Base-by-base conservation (phyloP, 2,797 vertebrate species). In the Psittacula echo region DNA sequence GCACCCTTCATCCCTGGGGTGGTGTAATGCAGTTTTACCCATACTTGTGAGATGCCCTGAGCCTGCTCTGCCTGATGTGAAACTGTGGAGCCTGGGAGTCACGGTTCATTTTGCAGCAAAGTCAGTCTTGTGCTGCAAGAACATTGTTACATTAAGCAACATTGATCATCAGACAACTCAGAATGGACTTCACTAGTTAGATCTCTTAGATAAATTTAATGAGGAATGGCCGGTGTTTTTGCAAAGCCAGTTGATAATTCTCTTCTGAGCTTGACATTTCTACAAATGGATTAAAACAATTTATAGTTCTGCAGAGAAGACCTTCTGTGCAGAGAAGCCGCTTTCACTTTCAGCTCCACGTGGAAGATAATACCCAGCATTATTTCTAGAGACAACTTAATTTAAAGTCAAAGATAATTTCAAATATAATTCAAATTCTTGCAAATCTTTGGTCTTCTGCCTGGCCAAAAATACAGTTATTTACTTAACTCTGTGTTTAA, bases 171-270 rank as follows among this genome's bases (percentile, higher is more conserved):
- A 94, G 83, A 53, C 47, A 60, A 10, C 87, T 89, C 70, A 89
- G 88, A 95, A 94, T 34, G 32, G 60, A 93, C 75, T 85, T 96
- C 1, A 32, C 19, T 94, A 56, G 60, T 93, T 80, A 96, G 80
- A 44, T 79, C 11, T 66, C 42, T 75, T 89, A 83, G 85, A 91
- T 91, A 91, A 88, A 95, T 94, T 93, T 95, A 95, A 94, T 91
- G 87, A 96, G 44, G 58, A 94, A 67, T 87, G 48, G 76, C 54
- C 62, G 66, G 15, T 92, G 73, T 76, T 91, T 95, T 95, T 44
- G 87, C 70, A 89, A 91, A 93, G 54, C n/a, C 82, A 8, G 80
- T 70, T 95, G 88, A 80, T 95, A 95, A 94, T 96, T 96, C 93
- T 95, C 93, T 85, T 77, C 54, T 87, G 82, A 87, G 65, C 70